phyloP scores from a whole-genome alignment of 2,113 vertebrate genomes.

The Nymphicus hollandicus region DNA sequence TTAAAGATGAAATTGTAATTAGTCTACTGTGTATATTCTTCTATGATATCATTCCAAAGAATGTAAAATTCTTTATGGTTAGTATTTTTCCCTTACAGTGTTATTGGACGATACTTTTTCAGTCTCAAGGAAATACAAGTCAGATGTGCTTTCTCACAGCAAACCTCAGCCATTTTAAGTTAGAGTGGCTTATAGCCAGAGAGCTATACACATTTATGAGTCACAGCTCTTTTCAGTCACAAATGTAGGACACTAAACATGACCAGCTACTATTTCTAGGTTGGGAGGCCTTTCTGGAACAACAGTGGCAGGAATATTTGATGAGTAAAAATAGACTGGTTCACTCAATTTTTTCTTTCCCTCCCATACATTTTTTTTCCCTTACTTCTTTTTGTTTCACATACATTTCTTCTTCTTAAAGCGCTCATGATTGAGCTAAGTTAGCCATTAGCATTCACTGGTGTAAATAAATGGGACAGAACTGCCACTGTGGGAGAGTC shows the following conservation, averaged over 20 bases:
- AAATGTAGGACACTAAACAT: conserved; percentile 8
- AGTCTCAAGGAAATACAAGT: conserved; percentile 49
- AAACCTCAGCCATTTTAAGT: conserved; percentile 3
- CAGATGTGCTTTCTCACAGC: conserved; percentile 43
- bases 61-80: conserved; percentile 29
- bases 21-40: conserved; percentile 4
- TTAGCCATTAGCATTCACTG: background rate
- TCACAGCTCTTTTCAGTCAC: conserved; percentile 1
- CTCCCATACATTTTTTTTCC: background rate
- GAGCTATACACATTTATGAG: background rate
- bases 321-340: background rate
- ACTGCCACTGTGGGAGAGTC: background rate
- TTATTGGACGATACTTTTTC: conserved; percentile 2
- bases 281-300: background rate
- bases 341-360: background rate
- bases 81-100: background rate
- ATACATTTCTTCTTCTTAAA: background rate
- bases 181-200: background rate
- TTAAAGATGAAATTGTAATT: conserved; percentile 38
- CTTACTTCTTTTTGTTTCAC: background rate
- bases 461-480: background rate
- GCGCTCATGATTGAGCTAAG: background rate
- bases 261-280: conserved; percentile 21
- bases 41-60: conserved; percentile 23
- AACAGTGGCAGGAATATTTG: background rate